These are phyloP conservation scores for Caenorhabditis virilis DNA, from an alignment of 2,888 invertebrate species.

Conservation along the genomic window DNA sequence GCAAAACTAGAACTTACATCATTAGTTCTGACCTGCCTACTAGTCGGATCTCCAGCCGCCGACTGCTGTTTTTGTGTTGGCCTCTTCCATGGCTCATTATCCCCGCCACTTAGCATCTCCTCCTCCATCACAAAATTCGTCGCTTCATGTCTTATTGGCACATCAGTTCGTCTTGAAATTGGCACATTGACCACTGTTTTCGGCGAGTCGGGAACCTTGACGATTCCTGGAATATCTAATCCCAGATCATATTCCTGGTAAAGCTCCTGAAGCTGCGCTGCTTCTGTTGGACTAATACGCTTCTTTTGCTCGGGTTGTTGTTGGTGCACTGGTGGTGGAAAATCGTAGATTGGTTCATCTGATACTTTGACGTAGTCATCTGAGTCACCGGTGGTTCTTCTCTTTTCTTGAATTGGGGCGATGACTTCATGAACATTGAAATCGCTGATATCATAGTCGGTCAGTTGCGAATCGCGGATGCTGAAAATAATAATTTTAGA, in stretches of 20 bases:
- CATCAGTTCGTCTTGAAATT: slow-evolving; percentile 14
- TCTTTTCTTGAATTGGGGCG: slow-evolving; percentile 20
- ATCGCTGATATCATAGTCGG: slow-evolving; percentile 53
- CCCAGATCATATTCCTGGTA: slow-evolving; percentile 53
- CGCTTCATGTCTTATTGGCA: slow-evolving; percentile 19
- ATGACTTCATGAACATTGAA: slow-evolving; percentile 34
- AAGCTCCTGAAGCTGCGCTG: slow-evolving; percentile 44
- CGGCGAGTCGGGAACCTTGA: slow-evolving; percentile 18
- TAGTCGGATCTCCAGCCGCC: slow-evolving; percentile 35
- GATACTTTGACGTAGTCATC: slow-evolving; percentile 53
- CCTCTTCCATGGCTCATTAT: slow-evolving; percentile 2
- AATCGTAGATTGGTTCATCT: slow-evolving; percentile 47
- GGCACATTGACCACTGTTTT: slow-evolving; percentile 27
- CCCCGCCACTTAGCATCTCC: slow-evolving; percentile 62
- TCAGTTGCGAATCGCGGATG: slow-evolving; percentile 45
- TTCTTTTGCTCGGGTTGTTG: slow-evolving; percentile 7
- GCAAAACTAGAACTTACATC: slow-evolving; percentile 32
- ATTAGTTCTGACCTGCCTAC: slow-evolving; percentile 48
- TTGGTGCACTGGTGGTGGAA: slow-evolving; percentile 18
- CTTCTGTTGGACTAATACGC: slow-evolving; percentile 46
- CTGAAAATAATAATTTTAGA: too few species aligned
- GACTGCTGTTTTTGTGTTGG: not conserved
- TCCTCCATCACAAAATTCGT: slow-evolving; percentile 66
- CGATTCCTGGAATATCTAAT: slow-evolving; percentile 39
- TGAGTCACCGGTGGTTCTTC: slow-evolving; percentile 41